A percentile compares a stretch with the other conserved stretches of the same genome.
These are phyloP conservation scores for Herpailurus yagouaroundi DNA, from an alignment of 2,113 vertebrate genomes.

Conservation along the genomic window DNA sequence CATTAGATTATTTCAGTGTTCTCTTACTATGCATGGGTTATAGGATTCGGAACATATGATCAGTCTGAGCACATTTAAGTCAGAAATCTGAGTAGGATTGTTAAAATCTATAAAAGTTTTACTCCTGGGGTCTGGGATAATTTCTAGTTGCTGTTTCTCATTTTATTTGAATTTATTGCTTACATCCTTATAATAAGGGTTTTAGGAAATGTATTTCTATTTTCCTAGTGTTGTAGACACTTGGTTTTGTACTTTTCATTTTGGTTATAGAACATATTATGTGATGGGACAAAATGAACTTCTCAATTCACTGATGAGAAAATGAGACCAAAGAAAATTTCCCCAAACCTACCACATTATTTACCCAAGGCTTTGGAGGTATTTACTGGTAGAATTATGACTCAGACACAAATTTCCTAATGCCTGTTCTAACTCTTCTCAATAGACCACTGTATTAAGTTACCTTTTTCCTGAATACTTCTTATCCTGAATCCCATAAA, in stretches of 20 bases:
- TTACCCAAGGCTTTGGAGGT: neutral
- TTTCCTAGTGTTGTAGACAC: neutral
- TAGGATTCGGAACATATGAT: neutral
- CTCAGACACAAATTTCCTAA: neutral
- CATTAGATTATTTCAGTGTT: neutral
- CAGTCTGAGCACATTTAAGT: neutral
- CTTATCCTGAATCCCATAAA: neutral
- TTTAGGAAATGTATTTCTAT: conserved; percentile 30
- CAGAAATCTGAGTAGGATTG: neutral
- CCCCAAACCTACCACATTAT: neutral
- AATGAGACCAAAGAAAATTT: neutral
- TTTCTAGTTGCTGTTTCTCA: neutral
- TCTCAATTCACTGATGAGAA: neutral
- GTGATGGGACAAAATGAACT: neutral
- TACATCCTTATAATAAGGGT: neutral
- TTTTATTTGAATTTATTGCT: neutral
- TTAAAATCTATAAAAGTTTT: conserved; percentile 29
- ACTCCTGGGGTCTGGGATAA: neutral
- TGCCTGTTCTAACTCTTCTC: neutral
- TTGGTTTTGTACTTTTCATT: neutral
- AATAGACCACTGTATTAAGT: neutral
- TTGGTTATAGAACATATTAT: neutral
- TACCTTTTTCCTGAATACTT: neutral
- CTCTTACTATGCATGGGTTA: neutral
- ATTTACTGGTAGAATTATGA: neutral